phyloP scores from a whole-genome alignment of 2,797 vertebrate species.

The Trachops cirrhosus region DNA sequence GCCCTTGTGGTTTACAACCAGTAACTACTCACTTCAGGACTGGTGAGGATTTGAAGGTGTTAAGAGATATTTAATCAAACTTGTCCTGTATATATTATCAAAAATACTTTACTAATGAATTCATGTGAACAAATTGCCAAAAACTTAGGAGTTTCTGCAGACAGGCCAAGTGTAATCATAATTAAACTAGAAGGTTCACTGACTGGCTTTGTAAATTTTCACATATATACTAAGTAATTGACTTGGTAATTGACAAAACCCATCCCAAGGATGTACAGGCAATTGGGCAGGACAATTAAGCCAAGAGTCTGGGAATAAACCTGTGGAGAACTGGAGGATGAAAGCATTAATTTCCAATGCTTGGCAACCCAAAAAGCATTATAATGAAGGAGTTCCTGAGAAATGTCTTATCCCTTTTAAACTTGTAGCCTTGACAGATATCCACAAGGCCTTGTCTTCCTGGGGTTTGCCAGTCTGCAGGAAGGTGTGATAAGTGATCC shows the following conservation, averaged over 20 bases:
- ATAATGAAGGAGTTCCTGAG: not conserved
- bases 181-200: not conserved
- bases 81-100: not conserved
- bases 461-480: not conserved
- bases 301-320: not conserved
- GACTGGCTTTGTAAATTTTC: not conserved
- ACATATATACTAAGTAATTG: not conserved
- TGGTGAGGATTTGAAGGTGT: not conserved
- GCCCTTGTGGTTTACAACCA: not conserved
- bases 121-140: not conserved
- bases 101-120: slow-evolving; percentile 10
- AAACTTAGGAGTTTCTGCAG: not conserved
- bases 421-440: not conserved
- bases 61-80: slow-evolving; percentile 34
- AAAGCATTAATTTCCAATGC: not conserved
- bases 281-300: not conserved
- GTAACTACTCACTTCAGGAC: not conserved
- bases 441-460: not conserved
- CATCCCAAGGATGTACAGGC: not conserved
- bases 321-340: not conserved
- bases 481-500: not conserved
- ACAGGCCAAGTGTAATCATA: not conserved
- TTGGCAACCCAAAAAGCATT: not conserved
- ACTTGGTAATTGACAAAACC: not conserved
- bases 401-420: not conserved